A percentile compares a stretch with the other conserved stretches of the same genome.
Conservation (phyloP, 2,113 vertebrate genomes). For the Ptilonorhynchus violaceus region DNA sequence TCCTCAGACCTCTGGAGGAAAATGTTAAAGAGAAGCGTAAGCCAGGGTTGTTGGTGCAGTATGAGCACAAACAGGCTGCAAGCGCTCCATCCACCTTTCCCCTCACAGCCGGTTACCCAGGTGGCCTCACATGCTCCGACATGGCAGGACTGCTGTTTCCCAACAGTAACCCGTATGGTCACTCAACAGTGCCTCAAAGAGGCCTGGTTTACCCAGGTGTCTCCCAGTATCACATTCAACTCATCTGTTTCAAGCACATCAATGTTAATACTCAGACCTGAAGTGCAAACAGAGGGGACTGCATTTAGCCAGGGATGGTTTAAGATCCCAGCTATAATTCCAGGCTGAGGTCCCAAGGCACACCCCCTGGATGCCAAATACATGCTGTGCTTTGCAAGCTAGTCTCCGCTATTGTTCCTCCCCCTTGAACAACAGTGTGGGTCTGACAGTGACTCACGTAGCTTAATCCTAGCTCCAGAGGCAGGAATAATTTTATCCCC, state of each 20-base stretch:
- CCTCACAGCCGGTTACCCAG: not conserved
- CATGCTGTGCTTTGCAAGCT: not conserved
- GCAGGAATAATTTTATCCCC: constrained; percentile 1
- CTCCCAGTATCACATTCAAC: not conserved
- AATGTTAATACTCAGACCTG: not conserved
- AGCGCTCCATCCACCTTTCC: not conserved
- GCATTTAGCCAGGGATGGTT: not conserved
- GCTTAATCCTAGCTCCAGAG: constrained; percentile 9
- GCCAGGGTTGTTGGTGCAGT: not conserved
- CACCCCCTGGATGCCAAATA: not conserved
- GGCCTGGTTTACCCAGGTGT: not conserved
- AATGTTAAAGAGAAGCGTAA: not conserved
- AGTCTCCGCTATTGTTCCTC: not conserved
- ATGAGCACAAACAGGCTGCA: not conserved
- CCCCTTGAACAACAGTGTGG: not conserved
- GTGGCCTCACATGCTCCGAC: not conserved
- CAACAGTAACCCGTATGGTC: not conserved
- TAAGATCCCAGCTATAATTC: not conserved
- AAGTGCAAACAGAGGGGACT: not conserved
- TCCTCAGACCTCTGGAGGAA: not conserved
- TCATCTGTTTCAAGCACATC: not conserved
- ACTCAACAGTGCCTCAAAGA: not conserved
- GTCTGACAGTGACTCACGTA: not conserved
- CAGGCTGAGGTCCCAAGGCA: not conserved
- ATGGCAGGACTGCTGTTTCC: not conserved